These are phyloP conservation scores for Hirudinaria manillensis DNA, from an alignment of 2,888 invertebrate species.

Conservation along the genomic window DNA sequence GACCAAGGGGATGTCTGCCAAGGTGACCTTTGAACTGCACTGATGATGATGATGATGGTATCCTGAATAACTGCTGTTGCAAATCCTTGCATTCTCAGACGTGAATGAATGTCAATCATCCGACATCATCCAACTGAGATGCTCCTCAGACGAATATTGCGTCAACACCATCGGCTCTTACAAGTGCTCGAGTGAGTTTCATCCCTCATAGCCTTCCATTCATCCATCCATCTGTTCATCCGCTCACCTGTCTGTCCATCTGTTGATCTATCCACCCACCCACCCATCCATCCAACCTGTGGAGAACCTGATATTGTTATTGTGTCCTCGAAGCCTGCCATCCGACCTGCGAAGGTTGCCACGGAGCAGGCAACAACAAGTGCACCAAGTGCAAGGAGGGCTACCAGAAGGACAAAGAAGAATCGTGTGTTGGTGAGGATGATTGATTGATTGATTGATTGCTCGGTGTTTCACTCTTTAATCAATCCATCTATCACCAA, in stretches of 20 bases:
- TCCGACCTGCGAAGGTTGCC: conserved; percentile 62
- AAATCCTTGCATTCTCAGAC: conserved; percentile 29
- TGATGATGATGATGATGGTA: conserved; percentile 23
- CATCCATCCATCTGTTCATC: conserved; percentile 49
- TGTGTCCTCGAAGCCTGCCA: conserved; percentile 61
- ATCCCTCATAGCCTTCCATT: neutral
- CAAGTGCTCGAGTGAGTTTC: conserved; percentile 36
- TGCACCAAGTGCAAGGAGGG: conserved; percentile 74
- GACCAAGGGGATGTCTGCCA: conserved; percentile 65
- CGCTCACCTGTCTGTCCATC: conserved; percentile 65
- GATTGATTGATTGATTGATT: conserved; percentile 7
- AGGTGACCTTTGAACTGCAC: conserved; percentile 40
- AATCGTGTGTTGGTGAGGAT: conserved; percentile 65
- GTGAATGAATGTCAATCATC: conserved; percentile 36
- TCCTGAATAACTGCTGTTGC: too few species aligned
- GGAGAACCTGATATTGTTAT: neutral
- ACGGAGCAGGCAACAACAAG: conserved; percentile 72
- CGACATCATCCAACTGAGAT: conserved; percentile 21
- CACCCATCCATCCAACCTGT: neutral
- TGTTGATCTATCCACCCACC: conserved; percentile 58
- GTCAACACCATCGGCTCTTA: conserved; percentile 38
- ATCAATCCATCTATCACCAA: too few species aligned
- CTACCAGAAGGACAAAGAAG: conserved; percentile 61
- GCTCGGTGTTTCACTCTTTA: too few species aligned
- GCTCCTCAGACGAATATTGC: conserved; percentile 37